Percentiles rank a stretch among this genome's conserved stretches.
Evolutionary conservation across 1,140 invertebrate genomes (phyloP).

Genomic region (Conus betulinus): DNA sequence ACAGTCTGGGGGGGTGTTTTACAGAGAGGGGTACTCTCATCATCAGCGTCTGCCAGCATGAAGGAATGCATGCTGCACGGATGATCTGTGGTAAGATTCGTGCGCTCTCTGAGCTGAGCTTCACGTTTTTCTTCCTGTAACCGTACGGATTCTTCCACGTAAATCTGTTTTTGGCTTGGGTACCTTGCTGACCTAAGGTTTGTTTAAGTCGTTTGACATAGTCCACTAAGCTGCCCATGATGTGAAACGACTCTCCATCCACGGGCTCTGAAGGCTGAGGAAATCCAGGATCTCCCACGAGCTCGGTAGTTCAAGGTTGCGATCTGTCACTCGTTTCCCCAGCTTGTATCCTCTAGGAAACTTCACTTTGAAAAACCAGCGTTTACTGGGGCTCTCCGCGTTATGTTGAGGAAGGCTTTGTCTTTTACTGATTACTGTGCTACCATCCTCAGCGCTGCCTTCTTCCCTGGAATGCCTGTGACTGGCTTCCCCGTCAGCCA

Average conservation of each 20-base stretch:
- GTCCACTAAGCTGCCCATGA: neutral
- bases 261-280: no score
- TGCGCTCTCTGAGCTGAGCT: neutral
- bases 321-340: neutral
- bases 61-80: neutral
- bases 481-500: neutral
- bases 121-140: neutral
- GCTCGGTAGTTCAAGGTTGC: neutral
- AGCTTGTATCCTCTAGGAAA: constrained; percentile 9
- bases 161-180: neutral
- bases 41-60: neutral
- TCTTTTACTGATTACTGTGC: neutral
- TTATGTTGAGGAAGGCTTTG: neutral
- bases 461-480: neutral
- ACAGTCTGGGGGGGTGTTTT: neutral
- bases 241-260: neutral
- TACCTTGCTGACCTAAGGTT: neutral
- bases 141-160: neutral
- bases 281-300: neutral
- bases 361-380: neutral
- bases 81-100: neutral
- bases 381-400: neutral
- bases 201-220: neutral
- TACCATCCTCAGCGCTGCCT: neutral
- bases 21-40: neutral